Conservation (phyloP, 2,113 vertebrate species). For the Nesoenas mayeri region DNA sequence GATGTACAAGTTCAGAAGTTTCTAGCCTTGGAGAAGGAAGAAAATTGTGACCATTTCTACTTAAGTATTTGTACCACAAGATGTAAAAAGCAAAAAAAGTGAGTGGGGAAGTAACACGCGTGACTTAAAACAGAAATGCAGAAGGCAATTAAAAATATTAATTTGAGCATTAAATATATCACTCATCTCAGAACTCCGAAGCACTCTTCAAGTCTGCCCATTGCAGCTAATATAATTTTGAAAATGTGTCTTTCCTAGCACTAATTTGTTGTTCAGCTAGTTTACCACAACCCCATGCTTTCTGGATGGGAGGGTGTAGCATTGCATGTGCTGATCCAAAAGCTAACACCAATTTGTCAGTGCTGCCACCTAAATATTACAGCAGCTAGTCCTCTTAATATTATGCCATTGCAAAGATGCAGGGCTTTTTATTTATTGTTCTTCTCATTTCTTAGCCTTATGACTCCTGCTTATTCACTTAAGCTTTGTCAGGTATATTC, state of each 20-base stretch:
- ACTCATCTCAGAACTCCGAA: background rate
- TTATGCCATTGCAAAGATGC: background rate
- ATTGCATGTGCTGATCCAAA: background rate
- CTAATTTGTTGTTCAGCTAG: background rate
- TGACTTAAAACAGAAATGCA: background rate
- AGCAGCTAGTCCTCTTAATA: background rate
- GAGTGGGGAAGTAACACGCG: background rate
- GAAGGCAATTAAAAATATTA: background rate
- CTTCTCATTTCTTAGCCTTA: background rate
- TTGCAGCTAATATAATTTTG: background rate
- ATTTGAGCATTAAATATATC: background rate
- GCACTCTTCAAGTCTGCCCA: background rate
- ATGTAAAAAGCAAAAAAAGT: background rate
- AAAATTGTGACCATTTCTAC: background rate
- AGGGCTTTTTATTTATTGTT: background rate
- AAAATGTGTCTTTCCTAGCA: background rate
- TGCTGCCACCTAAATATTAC: background rate
- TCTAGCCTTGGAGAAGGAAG: background rate
- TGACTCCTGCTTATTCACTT: background rate
- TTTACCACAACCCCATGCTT: background rate
- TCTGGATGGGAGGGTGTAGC: rapidly evolving
- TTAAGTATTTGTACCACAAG: background rate
- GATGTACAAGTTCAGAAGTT: background rate
- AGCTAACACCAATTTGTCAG: background rate
- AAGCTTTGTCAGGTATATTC: background rate